phyloP scores from a whole-genome alignment of 2,888 invertebrate species.

The Euplagia quadripunctaria region DNA sequence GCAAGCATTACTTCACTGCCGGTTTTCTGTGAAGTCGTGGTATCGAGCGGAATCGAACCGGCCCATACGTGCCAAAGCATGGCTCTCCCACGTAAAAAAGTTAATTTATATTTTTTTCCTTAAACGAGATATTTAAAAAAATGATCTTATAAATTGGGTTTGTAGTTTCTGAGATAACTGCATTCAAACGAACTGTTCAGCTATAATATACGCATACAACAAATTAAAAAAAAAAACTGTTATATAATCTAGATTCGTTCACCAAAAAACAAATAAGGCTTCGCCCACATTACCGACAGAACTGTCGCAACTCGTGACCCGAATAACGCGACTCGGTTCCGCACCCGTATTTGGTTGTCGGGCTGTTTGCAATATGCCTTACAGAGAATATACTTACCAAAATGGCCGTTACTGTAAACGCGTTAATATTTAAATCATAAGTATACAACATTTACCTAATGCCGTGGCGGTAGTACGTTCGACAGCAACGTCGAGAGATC shows the following conservation, averaged over 20 bases:
- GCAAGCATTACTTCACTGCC: too few species aligned
- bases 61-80: too few species aligned
- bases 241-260: background rate
- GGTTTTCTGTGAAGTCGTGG: too few species aligned
- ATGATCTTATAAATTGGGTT: too few species aligned
- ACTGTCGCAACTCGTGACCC: constrained; percentile 22
- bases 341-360: constrained; percentile 12
- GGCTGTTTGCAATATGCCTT: constrained; percentile 15
- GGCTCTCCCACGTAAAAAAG: too few species aligned
- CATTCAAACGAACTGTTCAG: too few species aligned
- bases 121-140: too few species aligned
- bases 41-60: too few species aligned
- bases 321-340: constrained; percentile 14
- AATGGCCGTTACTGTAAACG: background rate
- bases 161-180: too few species aligned
- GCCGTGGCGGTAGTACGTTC: background rate
- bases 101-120: too few species aligned
- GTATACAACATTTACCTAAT: background rate
- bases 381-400: constrained; percentile 9
- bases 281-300: constrained; percentile 11
- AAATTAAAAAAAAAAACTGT: background rate
- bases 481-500: too few species aligned
- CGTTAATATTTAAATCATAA: background rate
- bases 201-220: background rate
- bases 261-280: constrained; percentile 16